Evolutionary conservation across 2,888 invertebrate species (phyloP).

Genomic region (Epicampocera succincta): DNA sequence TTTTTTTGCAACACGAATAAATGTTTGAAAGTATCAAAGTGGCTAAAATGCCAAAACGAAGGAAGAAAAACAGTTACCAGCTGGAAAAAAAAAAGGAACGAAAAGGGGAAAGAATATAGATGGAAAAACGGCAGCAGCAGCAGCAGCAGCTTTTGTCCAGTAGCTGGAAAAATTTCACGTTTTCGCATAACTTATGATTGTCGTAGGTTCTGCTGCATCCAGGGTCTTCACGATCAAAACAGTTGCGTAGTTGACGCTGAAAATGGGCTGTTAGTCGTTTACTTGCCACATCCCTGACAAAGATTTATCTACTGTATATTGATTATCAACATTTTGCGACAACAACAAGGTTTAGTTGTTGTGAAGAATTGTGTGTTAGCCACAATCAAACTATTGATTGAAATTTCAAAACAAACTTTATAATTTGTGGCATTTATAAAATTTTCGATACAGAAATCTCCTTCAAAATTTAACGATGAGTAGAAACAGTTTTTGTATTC

Average conservation of each 20-base stretch:
- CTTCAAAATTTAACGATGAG: too few relatives aligned
- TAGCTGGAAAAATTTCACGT: constrained; percentile 80
- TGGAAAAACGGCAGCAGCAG: too few relatives aligned
- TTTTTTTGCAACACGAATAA: constrained; percentile 8
- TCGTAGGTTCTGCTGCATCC: constrained; percentile 30
- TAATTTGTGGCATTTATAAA: too few relatives aligned
- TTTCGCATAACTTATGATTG: constrained; percentile 77
- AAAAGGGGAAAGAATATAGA: constrained; percentile 57
- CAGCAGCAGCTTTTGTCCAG: constrained; percentile 79
- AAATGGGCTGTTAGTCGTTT: neutral
- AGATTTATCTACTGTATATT: too few relatives aligned
- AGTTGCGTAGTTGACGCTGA: neutral
- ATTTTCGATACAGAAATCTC: too few relatives aligned
- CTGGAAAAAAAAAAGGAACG: constrained; percentile 26
- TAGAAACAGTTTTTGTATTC: too few relatives aligned
- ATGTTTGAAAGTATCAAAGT: constrained; percentile 55
- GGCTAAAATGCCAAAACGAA: constrained; percentile 26
- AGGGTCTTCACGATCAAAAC: neutral
- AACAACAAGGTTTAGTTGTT: too few relatives aligned
- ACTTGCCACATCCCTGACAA: too few relatives aligned
- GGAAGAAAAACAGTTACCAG: constrained; percentile 27
- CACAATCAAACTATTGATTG: too few relatives aligned
- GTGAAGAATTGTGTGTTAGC: too few relatives aligned
- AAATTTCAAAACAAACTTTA: too few relatives aligned
- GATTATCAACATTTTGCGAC: too few relatives aligned